Evolutionary conservation across 2,888 invertebrate species (phyloP).

Genomic region (Salticus scenicus): DNA sequence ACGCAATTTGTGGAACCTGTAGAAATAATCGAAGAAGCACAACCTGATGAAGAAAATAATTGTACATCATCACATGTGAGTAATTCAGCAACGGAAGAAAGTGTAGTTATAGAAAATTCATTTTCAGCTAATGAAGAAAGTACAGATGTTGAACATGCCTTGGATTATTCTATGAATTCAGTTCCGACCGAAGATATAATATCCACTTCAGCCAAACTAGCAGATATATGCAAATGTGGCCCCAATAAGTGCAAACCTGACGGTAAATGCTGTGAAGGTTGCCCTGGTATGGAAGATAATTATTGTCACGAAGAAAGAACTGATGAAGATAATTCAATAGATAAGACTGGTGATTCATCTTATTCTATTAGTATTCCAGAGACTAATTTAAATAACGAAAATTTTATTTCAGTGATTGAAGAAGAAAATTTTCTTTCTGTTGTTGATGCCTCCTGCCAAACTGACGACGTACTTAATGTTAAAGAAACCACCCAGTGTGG

Average conservation of each 20-base stretch:
- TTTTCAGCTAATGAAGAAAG: neutral
- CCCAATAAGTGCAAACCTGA: slow-evolving; percentile 68
- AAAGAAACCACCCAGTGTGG: slow-evolving; percentile 6
- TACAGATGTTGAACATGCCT: neutral
- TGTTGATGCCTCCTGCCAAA: slow-evolving; percentile 57
- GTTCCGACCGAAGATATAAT: slow-evolving; percentile 65
- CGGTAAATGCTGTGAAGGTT: slow-evolving; percentile 68
- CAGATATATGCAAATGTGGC: slow-evolving; percentile 71
- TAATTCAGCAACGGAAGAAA: neutral
- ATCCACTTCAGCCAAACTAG: slow-evolving; percentile 58
- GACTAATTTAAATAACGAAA: neutral
- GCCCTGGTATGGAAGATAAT: slow-evolving; percentile 68
- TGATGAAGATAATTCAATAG: neutral
- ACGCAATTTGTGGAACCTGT: neutral
- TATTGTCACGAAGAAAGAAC: slow-evolving; percentile 33
- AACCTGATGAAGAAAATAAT: neutral
- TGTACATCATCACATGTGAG: neutral
- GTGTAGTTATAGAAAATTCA: neutral
- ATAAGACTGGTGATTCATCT: neutral
- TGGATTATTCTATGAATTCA: neutral
- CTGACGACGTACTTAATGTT: slow-evolving; percentile 38
- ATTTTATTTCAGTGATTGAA: no score
- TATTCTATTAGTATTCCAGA: slow-evolving; percentile 26
- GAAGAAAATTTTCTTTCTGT: slow-evolving; percentile 4
- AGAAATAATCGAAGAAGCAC: neutral